Base-by-base conservation (phyloP, 2,888 invertebrate genomes). In the Plagodis dolabraria region DNA sequence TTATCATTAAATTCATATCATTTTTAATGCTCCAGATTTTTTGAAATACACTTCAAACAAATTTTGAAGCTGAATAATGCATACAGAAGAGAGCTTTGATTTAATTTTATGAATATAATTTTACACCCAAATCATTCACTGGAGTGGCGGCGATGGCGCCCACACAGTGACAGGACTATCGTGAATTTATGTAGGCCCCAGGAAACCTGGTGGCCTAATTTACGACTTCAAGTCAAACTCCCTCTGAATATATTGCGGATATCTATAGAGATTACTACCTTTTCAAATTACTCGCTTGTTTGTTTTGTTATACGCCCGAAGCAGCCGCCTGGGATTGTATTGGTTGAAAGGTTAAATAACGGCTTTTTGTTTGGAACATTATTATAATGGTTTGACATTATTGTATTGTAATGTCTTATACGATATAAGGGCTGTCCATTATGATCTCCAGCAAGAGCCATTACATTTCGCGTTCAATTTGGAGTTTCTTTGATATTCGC, bases 161-260 rank as follows among this genome's bases (percentile, higher is more conserved):
- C 60, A 56, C 60, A 78, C 77, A 77, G 70, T 80, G 85, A 85
- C 87, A 86, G 83, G 67, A 88, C 87, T 87, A 87, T 87, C 77
- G 84, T 68, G 78, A 78, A 86, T 87, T 86, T 85, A 86, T 84
- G 55, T 57, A 56, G 64, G 78, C 77, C 72, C 72, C 75, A 70
- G 74, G 72, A 72, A 75, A 75, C 68, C 70, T 68, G 70, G 73
- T 67, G 68, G 65, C 76, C 72, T 71, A 77, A 83, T 80, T 80
- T 83, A 84, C 71, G 76, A 77, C 70, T 66, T 66, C 46, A 48
- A 56, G 46, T 53, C 60, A 53, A 56, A 10, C 42, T 36, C 55
- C 42, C 52, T 52, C 53, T 49, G 56, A 56, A 61, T 50, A 56
- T 50, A 79, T 79, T 75, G 57, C 71, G 63, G 69, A 68, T 52